These are phyloP conservation scores for Plestiodon gilberti DNA, from an alignment of 2,113 vertebrate species.

Conservation along the genomic window DNA sequence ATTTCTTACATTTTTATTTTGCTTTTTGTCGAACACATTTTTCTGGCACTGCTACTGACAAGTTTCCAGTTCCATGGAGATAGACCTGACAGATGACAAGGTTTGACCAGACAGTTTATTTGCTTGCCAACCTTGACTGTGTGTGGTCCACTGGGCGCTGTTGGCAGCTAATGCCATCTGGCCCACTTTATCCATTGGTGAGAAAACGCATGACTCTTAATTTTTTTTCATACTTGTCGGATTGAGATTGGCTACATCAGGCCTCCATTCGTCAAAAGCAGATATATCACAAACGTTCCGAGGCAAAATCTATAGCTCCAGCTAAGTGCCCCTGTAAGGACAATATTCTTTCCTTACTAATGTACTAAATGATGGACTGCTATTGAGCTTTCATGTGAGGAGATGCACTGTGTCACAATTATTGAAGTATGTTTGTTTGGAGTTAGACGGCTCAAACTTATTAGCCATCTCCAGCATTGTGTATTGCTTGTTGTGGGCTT, in stretches of 20 bases:
- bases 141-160: background rate
- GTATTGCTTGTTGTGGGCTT: constrained; percentile 14
- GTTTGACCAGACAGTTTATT: background rate
- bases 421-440: constrained; percentile 29
- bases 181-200: background rate
- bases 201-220: background rate
- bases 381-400: background rate
- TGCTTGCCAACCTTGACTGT: no score
- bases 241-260: background rate
- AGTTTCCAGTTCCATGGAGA: background rate
- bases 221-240: background rate
- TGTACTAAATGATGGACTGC: constrained; percentile 9
- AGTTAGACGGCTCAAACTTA: constrained; percentile 26
- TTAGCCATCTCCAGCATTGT: constrained; percentile 31
- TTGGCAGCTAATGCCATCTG: background rate
- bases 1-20: background rate
- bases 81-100: background rate
- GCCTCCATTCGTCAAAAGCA: background rate
- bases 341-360: background rate
- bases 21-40: background rate
- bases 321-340: constrained; percentile 10
- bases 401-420: constrained; percentile 17
- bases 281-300: background rate
- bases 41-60: background rate
- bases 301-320: background rate